These are phyloP conservation scores for Coracias cyanogaster DNA, from an alignment of 2,797 vertebrate genomes.

Conservation along the genomic window DNA sequence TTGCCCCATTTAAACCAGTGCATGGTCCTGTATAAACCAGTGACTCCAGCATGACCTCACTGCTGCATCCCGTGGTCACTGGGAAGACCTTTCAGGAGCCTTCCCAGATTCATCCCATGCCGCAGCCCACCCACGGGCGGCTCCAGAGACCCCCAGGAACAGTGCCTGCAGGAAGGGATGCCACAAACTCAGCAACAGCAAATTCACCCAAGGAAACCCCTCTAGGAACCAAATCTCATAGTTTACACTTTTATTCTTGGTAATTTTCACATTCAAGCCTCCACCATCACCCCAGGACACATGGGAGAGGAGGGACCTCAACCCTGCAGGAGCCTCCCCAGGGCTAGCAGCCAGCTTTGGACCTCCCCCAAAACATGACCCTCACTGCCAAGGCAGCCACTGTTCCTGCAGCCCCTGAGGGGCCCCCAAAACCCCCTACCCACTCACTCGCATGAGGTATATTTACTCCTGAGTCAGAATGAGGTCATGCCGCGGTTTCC, in stretches of 20 bases:
- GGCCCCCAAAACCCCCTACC: not conserved
- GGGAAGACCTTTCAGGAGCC: not conserved
- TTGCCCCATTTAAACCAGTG: not conserved
- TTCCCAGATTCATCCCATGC: not conserved
- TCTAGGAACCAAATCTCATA: not conserved
- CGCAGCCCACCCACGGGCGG: accelerated
- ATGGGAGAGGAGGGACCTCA: not conserved
- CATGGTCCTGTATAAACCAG: not conserved
- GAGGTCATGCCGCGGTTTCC: conserved; percentile 57
- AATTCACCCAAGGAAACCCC: not conserved
- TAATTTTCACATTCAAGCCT: not conserved
- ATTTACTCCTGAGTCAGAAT: conserved; percentile 65
- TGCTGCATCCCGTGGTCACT: not conserved
- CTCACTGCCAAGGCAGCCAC: not conserved
- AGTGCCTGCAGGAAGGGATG: accelerated
- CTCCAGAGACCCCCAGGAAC: not conserved
- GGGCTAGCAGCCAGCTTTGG: not conserved
- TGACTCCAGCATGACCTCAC: not conserved
- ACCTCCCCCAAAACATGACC: not conserved
- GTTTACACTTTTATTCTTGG: not conserved
- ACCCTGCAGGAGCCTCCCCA: not conserved
- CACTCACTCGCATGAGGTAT: not conserved
- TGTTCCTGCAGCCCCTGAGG: not conserved
- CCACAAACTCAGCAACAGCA: not conserved
- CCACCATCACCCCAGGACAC: not conserved